Base-by-base conservation (phyloP, 35 echinoderm and acorn worm species). In the Antedon bifida region DNA sequence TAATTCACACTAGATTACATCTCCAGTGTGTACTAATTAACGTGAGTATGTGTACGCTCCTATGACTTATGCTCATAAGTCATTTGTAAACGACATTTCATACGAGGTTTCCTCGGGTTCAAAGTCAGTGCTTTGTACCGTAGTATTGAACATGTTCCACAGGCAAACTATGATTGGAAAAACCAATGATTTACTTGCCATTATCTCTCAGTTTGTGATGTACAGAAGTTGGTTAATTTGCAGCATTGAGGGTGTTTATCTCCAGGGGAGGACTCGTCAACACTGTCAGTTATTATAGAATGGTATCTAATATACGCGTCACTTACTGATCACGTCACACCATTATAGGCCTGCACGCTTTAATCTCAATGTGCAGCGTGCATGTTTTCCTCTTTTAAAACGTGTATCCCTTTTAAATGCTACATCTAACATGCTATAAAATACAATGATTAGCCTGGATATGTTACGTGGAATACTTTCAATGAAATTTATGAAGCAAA, bases 171-270 rank as follows among this genome's bases (percentile, higher is more conserved):
- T 19, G 51, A 64, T 64, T 2, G 51, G 9, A 64, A 8, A 16
- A 64, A 64, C 23, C 26, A 64, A 64, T 64, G 51, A 64, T 64
- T 64, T 64, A 64, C 51, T 26, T 64, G 51, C 51, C 51, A 64
- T 64, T 64, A 64, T 64, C 23, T 64, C 26, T 64, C 51, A 64
- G 23, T 64, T 64, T 26, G 51, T 64, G 51, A 64, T 64, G 51
- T 64, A 64, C 51, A 64, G 51, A 64, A 64, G 51, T 64, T 64
- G 51, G 51, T 64, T 64, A 64, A 64, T 64, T 64, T 64, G 51
- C 51, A 8, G 51, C 51, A 21, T 64, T 26, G 51, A 64, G 51
- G 51, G 51, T 64, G 51, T 64, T 64, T 64, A 64, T 64, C 51
- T 64, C 26, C 51, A 23, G 51, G 51, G 51, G 9, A 64, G 23